Percentiles rank a stretch among this genome's conserved stretches.
Evolutionary conservation across 2,797 vertebrate species (phyloP).

Genomic region (Ctenopoma kingsleyae): DNA sequence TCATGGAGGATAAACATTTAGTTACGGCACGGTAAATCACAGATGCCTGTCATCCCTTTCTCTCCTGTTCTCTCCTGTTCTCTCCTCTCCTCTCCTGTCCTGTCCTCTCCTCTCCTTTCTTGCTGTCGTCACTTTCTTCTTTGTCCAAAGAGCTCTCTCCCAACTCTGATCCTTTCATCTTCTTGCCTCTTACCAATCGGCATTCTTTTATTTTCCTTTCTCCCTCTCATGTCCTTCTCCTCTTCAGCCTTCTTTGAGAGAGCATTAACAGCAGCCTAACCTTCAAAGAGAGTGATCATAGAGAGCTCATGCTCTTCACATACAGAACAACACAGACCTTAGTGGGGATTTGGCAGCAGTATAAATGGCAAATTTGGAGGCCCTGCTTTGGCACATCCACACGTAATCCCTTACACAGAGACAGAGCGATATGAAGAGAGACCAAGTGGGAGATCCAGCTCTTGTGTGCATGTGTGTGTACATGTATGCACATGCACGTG

Average conservation of each 20-base stretch:
- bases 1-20: slow-evolving; percentile 74
- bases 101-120: background rate
- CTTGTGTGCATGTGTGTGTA: background rate
- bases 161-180: slow-evolving; percentile 62
- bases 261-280: slow-evolving; percentile 65
- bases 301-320: slow-evolving; percentile 46
- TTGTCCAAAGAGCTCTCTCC: slow-evolving; percentile 42
- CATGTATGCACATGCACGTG: background rate
- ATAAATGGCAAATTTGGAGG: slow-evolving; percentile 68
- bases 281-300: slow-evolving; percentile 73
- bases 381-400: slow-evolving; percentile 39
- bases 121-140: slow-evolving; percentile 18
- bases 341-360: slow-evolving; percentile 45
- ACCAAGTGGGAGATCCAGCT: slow-evolving; percentile 4
- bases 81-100: background rate
- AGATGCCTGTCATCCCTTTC: slow-evolving; percentile 56
- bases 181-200: slow-evolving; percentile 45
- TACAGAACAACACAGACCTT: slow-evolving; percentile 54
- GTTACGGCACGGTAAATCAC: slow-evolving; percentile 73
- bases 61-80: background rate
- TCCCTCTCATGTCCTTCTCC: slow-evolving; percentile 51
- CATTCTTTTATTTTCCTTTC: slow-evolving; percentile 55
- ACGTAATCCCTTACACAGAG: slow-evolving; percentile 40
- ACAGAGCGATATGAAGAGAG: slow-evolving; percentile 22
- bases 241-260: slow-evolving; percentile 55